A percentile compares a stretch with the other conserved stretches of the same genome.
Conservation (phyloP, 1,140 invertebrate species). For the Aphidius ervi region DNA sequence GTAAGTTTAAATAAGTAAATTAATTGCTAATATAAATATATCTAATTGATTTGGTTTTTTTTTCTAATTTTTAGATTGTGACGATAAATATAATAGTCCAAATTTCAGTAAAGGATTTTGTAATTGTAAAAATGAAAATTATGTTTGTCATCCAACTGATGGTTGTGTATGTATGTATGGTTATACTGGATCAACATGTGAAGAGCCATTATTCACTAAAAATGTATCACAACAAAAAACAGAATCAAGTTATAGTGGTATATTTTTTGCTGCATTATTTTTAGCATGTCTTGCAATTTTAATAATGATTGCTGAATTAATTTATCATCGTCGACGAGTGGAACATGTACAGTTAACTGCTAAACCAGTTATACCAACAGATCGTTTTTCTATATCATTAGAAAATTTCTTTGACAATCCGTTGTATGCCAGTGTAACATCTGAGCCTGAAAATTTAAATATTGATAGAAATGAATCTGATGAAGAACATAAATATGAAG, state of each 20-base stretch:
- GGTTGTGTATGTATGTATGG: conserved; percentile 81
- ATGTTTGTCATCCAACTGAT: conserved; percentile 72
- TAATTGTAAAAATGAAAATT: conserved; percentile 68
- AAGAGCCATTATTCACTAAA: conserved; percentile 39
- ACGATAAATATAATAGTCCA: conserved; percentile 79
- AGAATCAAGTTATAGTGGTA: conserved; percentile 51
- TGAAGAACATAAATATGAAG: too few species aligned
- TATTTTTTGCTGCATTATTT: conserved; percentile 61
- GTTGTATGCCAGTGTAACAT: too few species aligned
- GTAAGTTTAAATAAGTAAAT: conserved; percentile 52
- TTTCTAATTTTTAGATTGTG: conserved; percentile 65
- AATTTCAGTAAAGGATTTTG: conserved; percentile 81
- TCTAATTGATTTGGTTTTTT: not conserved
- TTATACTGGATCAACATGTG: conserved; percentile 62
- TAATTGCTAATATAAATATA: too few species aligned
- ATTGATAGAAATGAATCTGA: too few species aligned
- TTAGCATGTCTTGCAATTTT: conserved; percentile 64
- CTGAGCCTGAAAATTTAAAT: too few species aligned
- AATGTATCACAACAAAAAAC: conserved; percentile 43
- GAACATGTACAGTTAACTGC: too few species aligned
- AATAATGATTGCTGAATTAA: conserved; percentile 59
- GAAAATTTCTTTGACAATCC: too few species aligned
- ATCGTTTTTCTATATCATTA: too few species aligned
- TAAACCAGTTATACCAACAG: too few species aligned
- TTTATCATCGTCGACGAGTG: conserved; percentile 78